Base-by-base conservation (phyloP, 35 echinoderm and acorn worm species). In the Eucidaris tribuloides region DNA sequence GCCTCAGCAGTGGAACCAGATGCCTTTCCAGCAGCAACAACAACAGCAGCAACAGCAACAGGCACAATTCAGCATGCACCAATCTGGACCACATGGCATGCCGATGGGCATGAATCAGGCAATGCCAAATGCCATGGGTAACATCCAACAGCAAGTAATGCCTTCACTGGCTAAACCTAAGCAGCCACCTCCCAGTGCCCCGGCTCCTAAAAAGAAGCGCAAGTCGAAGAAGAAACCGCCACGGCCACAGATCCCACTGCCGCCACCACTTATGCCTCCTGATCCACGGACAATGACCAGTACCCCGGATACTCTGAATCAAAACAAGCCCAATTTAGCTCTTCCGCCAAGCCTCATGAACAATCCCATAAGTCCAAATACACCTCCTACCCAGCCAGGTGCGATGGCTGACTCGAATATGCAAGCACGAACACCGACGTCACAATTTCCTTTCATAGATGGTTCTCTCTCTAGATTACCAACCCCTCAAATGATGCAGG, bases 361-460 rank as follows among this genome's bases (percentile, higher is more conserved):
- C 37, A 88, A 88, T 45, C 91, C 91, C 6, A 88, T 94, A 25
- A 94, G 91, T 84, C 91, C 86, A 54, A 88, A 89, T 80, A 43
- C 70, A 80, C 43, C 86, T 59, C 30, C 56, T 42, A 40, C 44
- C 35, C 68, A 74, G 41, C 24, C 68, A 17, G 37, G 68, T 42
- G 1, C 25, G 23, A 41, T 74, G 41, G 35, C 38, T 17, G 11
- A 33, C 25, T 41, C 68, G 9, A 9, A 52, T 74, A 33, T 44
- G 15, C 68, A 74, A 41, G 38, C 68, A 74, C 30, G 61, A 32
- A 34, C 61, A 64, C 30, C 37, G 61, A 49, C 49, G 28, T 58
- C 85, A 74, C 38, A 33, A 44, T 74, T 74, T 40, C 41, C 68
- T 41, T 74, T 74, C 41, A 35, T 36, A 42, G 68, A 44, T 38